Evolutionary conservation across 2,113 vertebrate genomes (phyloP).

Genomic region (Pyrgilauda ruficollis): DNA sequence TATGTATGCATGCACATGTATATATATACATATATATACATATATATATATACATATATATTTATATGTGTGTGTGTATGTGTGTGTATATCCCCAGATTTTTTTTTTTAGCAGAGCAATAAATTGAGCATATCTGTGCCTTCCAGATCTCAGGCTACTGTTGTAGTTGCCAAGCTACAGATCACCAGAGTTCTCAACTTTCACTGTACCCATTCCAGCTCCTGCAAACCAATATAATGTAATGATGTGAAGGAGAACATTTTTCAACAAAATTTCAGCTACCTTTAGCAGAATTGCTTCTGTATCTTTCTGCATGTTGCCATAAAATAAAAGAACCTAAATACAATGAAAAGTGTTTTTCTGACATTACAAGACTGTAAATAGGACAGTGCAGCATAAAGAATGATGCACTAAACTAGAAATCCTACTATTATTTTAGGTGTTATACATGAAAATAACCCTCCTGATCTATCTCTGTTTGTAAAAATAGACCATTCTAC

Average conservation of each 20-base stretch:
- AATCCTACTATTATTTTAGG: neutral
- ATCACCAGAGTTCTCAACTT: neutral
- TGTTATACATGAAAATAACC: neutral
- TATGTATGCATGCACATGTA: neutral
- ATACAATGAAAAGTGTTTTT: neutral
- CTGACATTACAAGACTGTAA: neutral
- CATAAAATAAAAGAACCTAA: neutral
- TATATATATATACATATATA: too few species aligned
- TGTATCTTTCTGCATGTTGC: neutral
- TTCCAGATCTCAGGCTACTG: neutral
- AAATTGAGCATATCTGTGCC: neutral
- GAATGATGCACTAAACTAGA: neutral
- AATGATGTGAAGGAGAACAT: neutral
- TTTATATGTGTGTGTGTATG: too few species aligned
- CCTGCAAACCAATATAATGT: constrained; percentile 14
- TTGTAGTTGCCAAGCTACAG: constrained; percentile 20
- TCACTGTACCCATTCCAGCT: neutral
- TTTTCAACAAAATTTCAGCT: constrained; percentile 23
- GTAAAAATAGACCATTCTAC: neutral
- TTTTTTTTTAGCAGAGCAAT: neutral
- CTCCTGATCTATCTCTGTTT: neutral
- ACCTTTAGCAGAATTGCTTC: constrained; percentile 9
- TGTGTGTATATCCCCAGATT: neutral
- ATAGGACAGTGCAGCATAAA: neutral
- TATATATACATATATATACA: too few species aligned